Percentiles rank a stretch among this genome's conserved stretches.
Evolutionary conservation across 2,797 vertebrate genomes (phyloP).

Genomic region (Enteromius paludinosus): DNA sequence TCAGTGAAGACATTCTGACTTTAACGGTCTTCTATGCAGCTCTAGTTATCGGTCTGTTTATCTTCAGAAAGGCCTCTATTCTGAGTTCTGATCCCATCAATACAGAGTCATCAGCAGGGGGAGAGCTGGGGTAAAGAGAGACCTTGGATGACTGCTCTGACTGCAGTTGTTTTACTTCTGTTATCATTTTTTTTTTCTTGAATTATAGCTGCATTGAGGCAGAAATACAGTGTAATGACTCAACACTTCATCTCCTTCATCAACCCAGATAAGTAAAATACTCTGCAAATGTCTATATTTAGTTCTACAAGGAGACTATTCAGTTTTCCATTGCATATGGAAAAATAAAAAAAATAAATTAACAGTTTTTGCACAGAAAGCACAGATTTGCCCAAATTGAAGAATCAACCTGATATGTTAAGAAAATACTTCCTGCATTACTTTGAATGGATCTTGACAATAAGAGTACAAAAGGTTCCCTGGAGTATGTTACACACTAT

Average conservation of each 20-base stretch:
- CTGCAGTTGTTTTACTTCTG: slow-evolving; percentile 8
- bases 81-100: slow-evolving; percentile 8
- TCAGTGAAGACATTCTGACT: slow-evolving; percentile 17
- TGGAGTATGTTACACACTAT: slow-evolving; percentile 7
- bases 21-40: neutral
- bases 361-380: too few species aligned
- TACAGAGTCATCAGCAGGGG: slow-evolving; percentile 35
- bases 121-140: neutral
- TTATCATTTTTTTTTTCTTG: neutral
- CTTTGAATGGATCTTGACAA: slow-evolving; percentile 7
- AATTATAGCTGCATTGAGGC: slow-evolving; percentile 25
- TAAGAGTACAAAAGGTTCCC: slow-evolving; percentile 7
- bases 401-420: neutral
- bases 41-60: slow-evolving; percentile 39
- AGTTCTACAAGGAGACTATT: slow-evolving; percentile 23
- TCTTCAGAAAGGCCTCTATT: slow-evolving; percentile 33
- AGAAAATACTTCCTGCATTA: slow-evolving; percentile 22
- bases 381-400: neutral
- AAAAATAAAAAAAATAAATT: neutral
- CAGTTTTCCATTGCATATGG: neutral
- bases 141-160: neutral
- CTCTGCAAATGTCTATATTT: slow-evolving; percentile 49
- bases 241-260: slow-evolving; percentile 26
- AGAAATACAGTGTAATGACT: slow-evolving; percentile 29
- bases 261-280: slow-evolving; percentile 43